phyloP scores from a whole-genome alignment of 2,113 vertebrate species.

The Pampusana beccarii region DNA sequence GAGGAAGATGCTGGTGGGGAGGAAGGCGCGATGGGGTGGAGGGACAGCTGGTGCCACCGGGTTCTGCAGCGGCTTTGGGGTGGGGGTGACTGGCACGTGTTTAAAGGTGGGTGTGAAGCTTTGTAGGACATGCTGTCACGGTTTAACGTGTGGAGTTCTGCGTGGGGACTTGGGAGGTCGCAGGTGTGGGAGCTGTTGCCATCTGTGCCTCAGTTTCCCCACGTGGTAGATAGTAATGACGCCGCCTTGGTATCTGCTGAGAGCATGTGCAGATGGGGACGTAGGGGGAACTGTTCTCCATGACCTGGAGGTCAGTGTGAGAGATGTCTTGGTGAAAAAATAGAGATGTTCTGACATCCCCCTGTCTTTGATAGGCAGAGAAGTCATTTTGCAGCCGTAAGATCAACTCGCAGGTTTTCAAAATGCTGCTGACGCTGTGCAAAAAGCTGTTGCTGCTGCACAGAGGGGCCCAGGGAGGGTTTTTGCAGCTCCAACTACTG shows the following conservation, averaged over 20 bases:
- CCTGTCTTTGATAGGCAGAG: neutral
- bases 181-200: neutral
- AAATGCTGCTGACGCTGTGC: neutral
- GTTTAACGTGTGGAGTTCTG: accelerated
- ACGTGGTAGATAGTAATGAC: neutral
- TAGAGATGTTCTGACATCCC: neutral
- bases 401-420: neutral
- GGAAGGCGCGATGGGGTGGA: neutral
- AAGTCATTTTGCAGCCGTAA: neutral
- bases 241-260: neutral
- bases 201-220: neutral
- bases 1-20: neutral
- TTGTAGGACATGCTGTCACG: accelerated
- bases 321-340: neutral
- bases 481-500: neutral
- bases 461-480: neutral
- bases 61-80: neutral
- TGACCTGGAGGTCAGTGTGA: neutral
- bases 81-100: accelerated
- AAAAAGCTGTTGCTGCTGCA: conserved; percentile 1
- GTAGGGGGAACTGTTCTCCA: accelerated
- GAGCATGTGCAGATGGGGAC: neutral
- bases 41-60: accelerated
- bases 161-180: accelerated
- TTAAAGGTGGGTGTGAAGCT: neutral